phyloP scores from a whole-genome alignment of 2,888 invertebrate species.

The Acleris holmiana region DNA sequence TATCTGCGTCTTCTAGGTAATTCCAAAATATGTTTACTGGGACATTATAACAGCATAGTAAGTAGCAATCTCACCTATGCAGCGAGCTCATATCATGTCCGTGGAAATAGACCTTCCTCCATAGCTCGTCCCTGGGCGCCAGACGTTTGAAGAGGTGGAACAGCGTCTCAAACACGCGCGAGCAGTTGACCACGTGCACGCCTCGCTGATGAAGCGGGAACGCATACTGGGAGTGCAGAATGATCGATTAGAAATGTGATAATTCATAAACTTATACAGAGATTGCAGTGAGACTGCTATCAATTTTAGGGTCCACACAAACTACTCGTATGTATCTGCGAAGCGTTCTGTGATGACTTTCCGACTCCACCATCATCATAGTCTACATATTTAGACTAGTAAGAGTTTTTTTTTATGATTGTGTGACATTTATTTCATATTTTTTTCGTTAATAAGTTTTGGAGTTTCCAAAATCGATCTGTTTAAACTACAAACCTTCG shows the following conservation, averaged over 20 bases:
- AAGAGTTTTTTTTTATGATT: too few species aligned
- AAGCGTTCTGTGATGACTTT: too few species aligned
- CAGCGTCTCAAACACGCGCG: constrained; percentile 89
- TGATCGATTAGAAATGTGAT: background rate
- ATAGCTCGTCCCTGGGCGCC: constrained; percentile 85
- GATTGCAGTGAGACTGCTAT: too few species aligned
- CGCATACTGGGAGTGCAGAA: constrained; percentile 79
- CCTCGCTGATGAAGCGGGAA: constrained; percentile 89
- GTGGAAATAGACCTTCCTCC: constrained; percentile 77
- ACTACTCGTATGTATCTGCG: too few species aligned
- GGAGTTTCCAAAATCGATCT: too few species aligned
- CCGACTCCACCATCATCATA: too few species aligned
- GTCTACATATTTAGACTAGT: too few species aligned
- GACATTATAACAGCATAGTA: background rate
- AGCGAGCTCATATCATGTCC: constrained; percentile 66
- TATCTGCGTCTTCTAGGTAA: too few species aligned
- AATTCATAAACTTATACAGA: background rate
- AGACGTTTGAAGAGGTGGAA: constrained; percentile 90
- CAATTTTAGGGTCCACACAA: too few species aligned
- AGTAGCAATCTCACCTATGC: constrained; percentile 54
- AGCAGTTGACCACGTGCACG: constrained; percentile 90
- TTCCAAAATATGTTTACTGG: background rate
- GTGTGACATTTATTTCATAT: too few species aligned
- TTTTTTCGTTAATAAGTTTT: too few species aligned
- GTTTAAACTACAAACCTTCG: too few species aligned